Conservation (phyloP, 2,113 vertebrate species). For the Poeciliopsis occidentalis region DNA sequence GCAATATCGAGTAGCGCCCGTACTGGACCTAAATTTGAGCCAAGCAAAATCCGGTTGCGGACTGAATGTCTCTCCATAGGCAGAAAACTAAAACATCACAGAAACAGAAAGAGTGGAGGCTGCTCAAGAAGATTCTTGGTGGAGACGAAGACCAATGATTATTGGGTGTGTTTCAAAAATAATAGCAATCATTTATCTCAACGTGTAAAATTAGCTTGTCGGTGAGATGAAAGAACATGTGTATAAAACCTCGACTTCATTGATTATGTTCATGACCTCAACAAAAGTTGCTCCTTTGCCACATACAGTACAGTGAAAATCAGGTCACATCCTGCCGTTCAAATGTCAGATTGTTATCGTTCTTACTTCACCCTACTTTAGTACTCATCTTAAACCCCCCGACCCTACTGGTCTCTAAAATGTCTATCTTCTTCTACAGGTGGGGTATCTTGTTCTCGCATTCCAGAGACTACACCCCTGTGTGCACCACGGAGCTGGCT, state of each 20-base stretch:
- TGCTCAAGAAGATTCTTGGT: background rate
- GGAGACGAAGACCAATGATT: no score
- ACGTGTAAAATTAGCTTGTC: background rate
- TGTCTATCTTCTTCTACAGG: slow-evolving; percentile 34
- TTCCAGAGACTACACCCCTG: slow-evolving; percentile 90
- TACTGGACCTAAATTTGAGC: no score
- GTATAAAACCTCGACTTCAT: background rate
- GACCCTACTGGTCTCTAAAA: background rate
- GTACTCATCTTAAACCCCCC: background rate
- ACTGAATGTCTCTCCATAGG: no score
- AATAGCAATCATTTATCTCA: no score
- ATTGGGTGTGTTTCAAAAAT: no score
- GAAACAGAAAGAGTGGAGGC: background rate
- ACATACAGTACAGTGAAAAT: background rate
- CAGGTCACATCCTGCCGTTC: slow-evolving; percentile 27
- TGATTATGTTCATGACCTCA: no score
- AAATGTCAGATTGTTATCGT: background rate
- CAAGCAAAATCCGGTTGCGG: no score
- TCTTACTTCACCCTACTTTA: background rate
- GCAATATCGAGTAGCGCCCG: no score
- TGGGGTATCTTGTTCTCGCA: slow-evolving; percentile 97
- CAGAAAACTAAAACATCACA: no score
- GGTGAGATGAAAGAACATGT: background rate
- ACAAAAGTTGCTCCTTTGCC: no score
- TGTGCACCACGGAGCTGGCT: slow-evolving; percentile 95